phyloP scores from a whole-genome alignment of 2,113 vertebrate species.

The Cnemophilus loriae region DNA sequence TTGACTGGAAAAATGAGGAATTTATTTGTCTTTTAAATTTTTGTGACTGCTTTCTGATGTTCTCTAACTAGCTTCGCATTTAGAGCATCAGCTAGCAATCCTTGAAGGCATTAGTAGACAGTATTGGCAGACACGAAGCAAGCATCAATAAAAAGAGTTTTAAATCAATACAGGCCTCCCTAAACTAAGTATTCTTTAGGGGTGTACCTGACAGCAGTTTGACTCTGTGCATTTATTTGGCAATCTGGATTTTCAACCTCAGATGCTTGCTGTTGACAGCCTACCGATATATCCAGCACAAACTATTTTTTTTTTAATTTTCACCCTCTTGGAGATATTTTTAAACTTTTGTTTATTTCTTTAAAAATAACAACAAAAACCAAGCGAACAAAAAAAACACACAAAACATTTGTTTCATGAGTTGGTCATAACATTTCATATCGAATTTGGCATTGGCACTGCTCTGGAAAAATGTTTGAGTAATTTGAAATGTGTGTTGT shows the following conservation, averaged over 20 bases:
- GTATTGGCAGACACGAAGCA: not conserved
- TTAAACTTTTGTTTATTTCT: not conserved
- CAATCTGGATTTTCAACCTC: not conserved
- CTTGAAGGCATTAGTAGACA: not conserved
- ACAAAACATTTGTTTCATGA: not conserved
- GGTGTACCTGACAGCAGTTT: not conserved
- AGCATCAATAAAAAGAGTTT: not conserved
- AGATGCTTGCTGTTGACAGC: not conserved
- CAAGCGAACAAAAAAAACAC: not conserved
- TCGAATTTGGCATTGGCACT: not conserved
- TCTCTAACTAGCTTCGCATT: not conserved
- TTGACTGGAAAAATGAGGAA: not conserved
- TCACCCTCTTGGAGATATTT: not conserved
- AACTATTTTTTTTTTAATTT: not conserved
- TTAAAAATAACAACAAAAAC: not conserved
- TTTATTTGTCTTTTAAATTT: not conserved
- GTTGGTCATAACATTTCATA: conserved; percentile 5
- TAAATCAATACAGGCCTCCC: not conserved
- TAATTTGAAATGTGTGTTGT: not conserved
- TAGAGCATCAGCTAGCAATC: not conserved
- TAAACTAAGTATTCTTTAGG: not conserved
- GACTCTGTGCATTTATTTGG: not conserved
- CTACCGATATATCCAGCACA: not conserved
- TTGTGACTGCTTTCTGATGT: not conserved
- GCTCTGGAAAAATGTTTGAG: not conserved